phyloP scores from a whole-genome alignment of 2,888 invertebrate species.

The Drosophila stalkeri region DNA sequence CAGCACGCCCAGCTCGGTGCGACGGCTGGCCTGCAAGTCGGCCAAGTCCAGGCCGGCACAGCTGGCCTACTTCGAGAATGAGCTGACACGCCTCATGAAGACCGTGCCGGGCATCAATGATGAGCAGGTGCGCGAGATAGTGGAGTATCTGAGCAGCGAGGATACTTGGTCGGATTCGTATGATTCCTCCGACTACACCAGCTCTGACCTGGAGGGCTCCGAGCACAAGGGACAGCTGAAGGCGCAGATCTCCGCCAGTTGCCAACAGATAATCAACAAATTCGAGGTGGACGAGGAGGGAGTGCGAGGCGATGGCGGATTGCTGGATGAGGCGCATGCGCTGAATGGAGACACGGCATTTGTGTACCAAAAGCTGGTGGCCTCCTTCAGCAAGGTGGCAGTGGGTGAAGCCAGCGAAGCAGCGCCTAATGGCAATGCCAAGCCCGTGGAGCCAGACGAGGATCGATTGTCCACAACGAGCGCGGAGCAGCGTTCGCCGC shows the following conservation, averaged over 20 bases:
- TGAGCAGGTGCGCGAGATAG: slow-evolving; percentile 95
- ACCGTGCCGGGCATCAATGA: slow-evolving; percentile 96
- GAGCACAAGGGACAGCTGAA: slow-evolving; percentile 90
- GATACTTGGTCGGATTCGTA: slow-evolving; percentile 97
- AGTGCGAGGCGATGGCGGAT: slow-evolving; percentile 86
- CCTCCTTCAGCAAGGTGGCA: slow-evolving; percentile 92
- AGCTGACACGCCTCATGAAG: slow-evolving; percentile 95
- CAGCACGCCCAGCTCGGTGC: slow-evolving; percentile 60
- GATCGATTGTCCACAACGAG: slow-evolving; percentile 68
- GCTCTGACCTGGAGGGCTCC: slow-evolving; percentile 92
- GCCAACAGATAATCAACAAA: slow-evolving; percentile 94
- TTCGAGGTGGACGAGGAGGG: slow-evolving; percentile 90
- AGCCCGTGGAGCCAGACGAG: slow-evolving; percentile 83
- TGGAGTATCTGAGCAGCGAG: slow-evolving; percentile 96
- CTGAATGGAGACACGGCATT: slow-evolving; percentile 92
- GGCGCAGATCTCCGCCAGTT: slow-evolving; percentile 94
- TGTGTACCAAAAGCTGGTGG: slow-evolving; percentile 94
- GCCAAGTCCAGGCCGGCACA: slow-evolving; percentile 91
- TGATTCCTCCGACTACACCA: slow-evolving; percentile 96
- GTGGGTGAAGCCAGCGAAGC: slow-evolving; percentile 80
- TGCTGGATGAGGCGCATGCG: slow-evolving; percentile 86
- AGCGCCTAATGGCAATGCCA: slow-evolving; percentile 34
- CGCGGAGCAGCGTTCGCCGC: slow-evolving; percentile 90
- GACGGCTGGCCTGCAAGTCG: slow-evolving; percentile 58
- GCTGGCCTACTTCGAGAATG: slow-evolving; percentile 94